Evolutionary conservation across 2,113 vertebrate species (phyloP).

Genomic region (Pelvicachromis taeniatus): DNA sequence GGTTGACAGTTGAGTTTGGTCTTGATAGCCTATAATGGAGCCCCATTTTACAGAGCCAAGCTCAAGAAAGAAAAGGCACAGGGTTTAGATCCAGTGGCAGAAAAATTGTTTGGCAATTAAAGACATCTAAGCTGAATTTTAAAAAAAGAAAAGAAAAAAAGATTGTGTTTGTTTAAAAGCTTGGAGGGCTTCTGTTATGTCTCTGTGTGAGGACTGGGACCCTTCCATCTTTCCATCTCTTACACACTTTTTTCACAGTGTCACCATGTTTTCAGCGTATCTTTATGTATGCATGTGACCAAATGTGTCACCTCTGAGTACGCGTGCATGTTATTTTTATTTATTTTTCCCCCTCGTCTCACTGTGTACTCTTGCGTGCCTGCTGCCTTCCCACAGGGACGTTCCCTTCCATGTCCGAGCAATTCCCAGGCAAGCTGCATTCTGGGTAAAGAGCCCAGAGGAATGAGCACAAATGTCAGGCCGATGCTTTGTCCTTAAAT

Average conservation of each 20-base stretch:
- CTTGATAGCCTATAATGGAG: not conserved
- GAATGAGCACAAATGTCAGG: conserved; percentile 44
- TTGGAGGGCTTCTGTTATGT: not conserved
- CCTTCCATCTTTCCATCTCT: not conserved
- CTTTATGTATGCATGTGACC: not conserved
- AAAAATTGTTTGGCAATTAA: not conserved
- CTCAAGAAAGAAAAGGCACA: not conserved
- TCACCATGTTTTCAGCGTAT: not conserved
- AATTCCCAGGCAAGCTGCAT: not conserved
- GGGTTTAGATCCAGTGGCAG: not conserved
- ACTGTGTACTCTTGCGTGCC: not conserved
- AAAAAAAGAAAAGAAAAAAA: not conserved
- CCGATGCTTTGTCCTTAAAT: conserved; percentile 34
- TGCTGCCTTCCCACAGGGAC: conserved; percentile 32
- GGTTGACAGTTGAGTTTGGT: not conserved
- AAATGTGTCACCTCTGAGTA: not conserved
- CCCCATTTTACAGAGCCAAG: not conserved
- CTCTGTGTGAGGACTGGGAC: not conserved
- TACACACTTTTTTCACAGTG: not conserved
- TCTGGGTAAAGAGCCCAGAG: conserved; percentile 18
- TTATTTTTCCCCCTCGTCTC: not conserved
- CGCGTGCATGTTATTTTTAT: not conserved
- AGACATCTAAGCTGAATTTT: not conserved
- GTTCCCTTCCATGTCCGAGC: conserved; percentile 36
- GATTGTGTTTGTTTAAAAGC: not conserved